These are phyloP conservation scores for Diceros bicornis DNA, from an alignment of 2,797 vertebrate genomes.

Conservation along the genomic window DNA sequence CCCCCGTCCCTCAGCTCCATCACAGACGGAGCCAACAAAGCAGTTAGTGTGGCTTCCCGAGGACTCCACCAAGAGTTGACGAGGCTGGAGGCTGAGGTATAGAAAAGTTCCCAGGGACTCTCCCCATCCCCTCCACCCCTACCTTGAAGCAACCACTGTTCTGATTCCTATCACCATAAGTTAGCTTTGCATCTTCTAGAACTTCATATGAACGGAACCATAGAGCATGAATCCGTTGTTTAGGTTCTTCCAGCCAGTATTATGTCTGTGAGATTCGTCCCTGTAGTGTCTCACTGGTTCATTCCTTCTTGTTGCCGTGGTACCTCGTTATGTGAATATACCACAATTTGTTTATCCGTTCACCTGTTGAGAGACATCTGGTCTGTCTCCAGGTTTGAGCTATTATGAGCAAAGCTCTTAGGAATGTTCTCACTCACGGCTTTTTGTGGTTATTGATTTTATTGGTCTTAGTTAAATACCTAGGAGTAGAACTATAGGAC, in stretches of 20 bases:
- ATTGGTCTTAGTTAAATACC: neutral
- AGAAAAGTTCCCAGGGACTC: neutral
- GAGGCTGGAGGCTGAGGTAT: neutral
- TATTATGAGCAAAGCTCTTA: neutral
- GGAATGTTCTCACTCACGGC: neutral
- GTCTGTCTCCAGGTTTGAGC: neutral
- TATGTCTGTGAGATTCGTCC: neutral
- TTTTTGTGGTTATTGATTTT: neutral
- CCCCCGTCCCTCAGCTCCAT: neutral
- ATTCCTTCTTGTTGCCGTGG: neutral
- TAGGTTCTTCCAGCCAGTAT: too few relatives aligned
- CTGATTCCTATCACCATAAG: neutral
- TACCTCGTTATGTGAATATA: fast-evolving
- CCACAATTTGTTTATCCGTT: neutral
- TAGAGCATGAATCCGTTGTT: neutral
- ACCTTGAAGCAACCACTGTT: neutral
- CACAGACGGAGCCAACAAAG: neutral
- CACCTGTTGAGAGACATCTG: neutral
- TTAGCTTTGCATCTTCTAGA: neutral
- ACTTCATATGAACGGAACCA: neutral
- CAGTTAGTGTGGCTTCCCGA: neutral
- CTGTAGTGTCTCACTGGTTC: neutral
- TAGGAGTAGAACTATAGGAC: neutral
- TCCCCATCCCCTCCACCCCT: neutral
- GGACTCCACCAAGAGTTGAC: neutral